Evolutionary conservation across 2,888 invertebrate genomes (phyloP), one percentile per base, ranked within the genome.

Genomic region (Quadroppia sp.): DNA sequence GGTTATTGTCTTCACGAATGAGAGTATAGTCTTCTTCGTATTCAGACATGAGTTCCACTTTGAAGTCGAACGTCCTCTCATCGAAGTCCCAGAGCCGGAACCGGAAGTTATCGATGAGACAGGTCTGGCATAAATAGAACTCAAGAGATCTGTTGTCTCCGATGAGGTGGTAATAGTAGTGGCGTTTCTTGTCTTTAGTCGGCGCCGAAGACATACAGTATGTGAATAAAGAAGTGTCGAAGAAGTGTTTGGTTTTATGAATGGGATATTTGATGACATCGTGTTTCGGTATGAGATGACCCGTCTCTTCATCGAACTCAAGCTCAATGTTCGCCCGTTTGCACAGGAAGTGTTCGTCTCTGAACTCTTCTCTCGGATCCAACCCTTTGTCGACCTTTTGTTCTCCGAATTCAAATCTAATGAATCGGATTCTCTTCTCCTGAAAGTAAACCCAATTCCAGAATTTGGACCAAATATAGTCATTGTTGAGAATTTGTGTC

Each of bases 381-480:
- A 59, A 59, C 7, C 4, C 6, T 20, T 64, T 36, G 11, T 23
- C 64, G 13, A 1, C 4, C 28, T 45, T 42, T 1, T 20, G 42
- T 1, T 69, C 45, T 6, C 25, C 42, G 28, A 42, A 20, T 3
- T 15, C 45, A 6, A 69, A 45, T 28, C 25, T 23, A 11, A 69
- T 45, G 45, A 13, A 69, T 45, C 20, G 40, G 11, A 69, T 69
- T 25, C 69, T n/a, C 17, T 42, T 42, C 36, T 69, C 69, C 23
- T 69, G 28, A 45, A 69, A 69, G 45, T 69, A 69, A 42, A 25
- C 25, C 69, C 69, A 69, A 25, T 69, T 69, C 69, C 69, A 69
- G 36, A 42, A 69, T 9, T 28, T 42, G 13, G 25, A 15, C 69
- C 42, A 42, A 69, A 69, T 69, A 13, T 69, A 42, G 4, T 69